These are phyloP conservation scores for Rapana venosa DNA, from an alignment of 2,888 invertebrate genomes.

Conservation along the genomic window DNA sequence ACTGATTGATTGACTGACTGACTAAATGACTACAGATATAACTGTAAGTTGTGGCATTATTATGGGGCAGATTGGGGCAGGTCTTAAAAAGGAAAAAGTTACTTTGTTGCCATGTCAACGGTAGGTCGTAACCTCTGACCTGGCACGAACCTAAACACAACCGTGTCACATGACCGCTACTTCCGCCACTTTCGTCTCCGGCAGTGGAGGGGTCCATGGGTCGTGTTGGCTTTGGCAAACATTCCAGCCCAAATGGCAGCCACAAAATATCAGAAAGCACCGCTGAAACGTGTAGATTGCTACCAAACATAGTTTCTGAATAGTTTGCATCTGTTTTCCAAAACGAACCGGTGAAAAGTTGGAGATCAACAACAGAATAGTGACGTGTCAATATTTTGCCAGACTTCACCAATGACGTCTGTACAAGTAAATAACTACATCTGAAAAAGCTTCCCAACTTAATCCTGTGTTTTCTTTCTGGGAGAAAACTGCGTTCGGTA, in stretches of 20 bases:
- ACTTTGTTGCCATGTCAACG: conserved; percentile 1
- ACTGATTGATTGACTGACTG: no score
- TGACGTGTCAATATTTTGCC: conserved; percentile 32
- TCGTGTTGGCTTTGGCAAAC: background rate
- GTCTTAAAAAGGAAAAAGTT: background rate
- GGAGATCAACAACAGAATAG: background rate
- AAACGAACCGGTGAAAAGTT: background rate
- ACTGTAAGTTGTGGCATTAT: no score
- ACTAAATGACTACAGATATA: no score
- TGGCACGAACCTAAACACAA: conserved; percentile 18
- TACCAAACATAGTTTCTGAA: background rate
- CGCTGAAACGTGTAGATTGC: background rate
- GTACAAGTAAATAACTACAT: background rate
- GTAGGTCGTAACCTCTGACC: background rate
- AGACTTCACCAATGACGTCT: conserved; percentile 12
- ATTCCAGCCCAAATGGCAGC: background rate
- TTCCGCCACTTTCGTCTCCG: conserved; percentile 38
- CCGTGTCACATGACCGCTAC: conserved; percentile 39
- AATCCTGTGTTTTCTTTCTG: background rate
- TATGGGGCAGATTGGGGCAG: no score
- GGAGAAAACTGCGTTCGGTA: background rate
- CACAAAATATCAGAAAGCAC: background rate
- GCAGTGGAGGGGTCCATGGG: conserved; percentile 2
- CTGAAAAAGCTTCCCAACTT: background rate
- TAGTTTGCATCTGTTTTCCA: background rate